Conservation (phyloP, 2,113 vertebrate species). For the Saiga tatarica region DNA sequence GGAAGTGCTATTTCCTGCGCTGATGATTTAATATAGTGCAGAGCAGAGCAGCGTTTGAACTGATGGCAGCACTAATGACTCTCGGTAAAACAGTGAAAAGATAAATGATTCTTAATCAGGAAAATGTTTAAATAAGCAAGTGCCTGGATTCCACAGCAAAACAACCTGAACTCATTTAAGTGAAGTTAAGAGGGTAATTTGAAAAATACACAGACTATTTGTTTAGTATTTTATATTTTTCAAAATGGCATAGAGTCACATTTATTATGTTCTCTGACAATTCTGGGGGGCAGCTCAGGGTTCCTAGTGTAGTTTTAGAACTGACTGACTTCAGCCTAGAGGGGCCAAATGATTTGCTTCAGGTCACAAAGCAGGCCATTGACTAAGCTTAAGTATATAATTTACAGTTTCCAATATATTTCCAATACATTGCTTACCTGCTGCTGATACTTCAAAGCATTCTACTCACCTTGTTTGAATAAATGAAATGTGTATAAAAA, state of each 20-base stretch:
- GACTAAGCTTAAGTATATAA: neutral
- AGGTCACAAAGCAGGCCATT: neutral
- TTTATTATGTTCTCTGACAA: conserved; percentile 1
- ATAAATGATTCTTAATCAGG: conserved; percentile 69
- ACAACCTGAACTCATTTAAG: conserved; percentile 57
- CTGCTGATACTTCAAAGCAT: neutral
- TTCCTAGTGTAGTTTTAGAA: neutral
- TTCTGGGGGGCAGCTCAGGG: neutral
- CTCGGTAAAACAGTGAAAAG: conserved; percentile 50
- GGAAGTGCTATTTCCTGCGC: conserved; percentile 57
- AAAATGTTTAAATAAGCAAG: conserved; percentile 65
- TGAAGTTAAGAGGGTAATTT: conserved; percentile 58
- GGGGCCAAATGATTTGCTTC: neutral
- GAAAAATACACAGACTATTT: conserved; percentile 62
- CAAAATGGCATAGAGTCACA: conserved; percentile 40
- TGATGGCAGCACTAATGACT: conserved; percentile 45
- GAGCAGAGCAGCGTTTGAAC: conserved; percentile 27
- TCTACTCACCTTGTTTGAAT: neutral
- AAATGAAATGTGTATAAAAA: neutral
- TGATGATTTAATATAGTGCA: conserved; percentile 42
- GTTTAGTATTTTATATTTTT: conserved; percentile 48
- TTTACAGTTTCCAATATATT: neutral
- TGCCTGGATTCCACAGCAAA: conserved; percentile 53
- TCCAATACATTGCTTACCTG: neutral
- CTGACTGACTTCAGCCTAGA: neutral